Evolutionary conservation across 2,113 vertebrate species (phyloP).

Genomic region (Macroglossus sobrinus): DNA sequence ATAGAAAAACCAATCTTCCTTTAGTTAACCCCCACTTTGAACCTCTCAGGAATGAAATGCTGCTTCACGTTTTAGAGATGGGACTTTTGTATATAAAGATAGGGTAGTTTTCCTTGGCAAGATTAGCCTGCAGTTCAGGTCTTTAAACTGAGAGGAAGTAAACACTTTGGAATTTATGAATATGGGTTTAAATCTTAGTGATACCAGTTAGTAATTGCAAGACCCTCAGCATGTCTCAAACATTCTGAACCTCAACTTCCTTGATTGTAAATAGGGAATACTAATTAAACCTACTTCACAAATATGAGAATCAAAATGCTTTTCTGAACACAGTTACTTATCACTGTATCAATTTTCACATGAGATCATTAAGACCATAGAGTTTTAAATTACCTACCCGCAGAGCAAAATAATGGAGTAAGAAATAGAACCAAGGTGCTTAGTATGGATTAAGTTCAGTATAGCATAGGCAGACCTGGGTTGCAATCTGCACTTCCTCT

Average conservation of each 20-base stretch:
- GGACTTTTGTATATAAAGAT: neutral
- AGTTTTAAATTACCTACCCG: slow-evolving; percentile 2
- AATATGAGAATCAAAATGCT: neutral
- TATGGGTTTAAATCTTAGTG: neutral
- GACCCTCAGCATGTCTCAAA: neutral
- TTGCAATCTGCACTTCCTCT: neutral
- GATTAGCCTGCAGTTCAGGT: neutral
- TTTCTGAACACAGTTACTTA: neutral
- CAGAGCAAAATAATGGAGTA: neutral
- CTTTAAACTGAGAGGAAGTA: neutral
- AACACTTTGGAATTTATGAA: neutral
- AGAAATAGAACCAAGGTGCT: neutral
- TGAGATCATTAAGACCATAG: neutral
- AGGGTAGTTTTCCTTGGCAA: neutral
- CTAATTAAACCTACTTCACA: neutral
- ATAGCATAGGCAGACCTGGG: neutral
- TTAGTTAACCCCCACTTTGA: slow-evolving; percentile 25
- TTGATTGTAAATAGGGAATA: neutral
- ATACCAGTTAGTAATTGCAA: neutral
- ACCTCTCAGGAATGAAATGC: slow-evolving; percentile 10
- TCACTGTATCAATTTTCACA: neutral
- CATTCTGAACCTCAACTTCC: neutral
- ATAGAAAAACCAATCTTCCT: slow-evolving; percentile 8
- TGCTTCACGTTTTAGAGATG: slow-evolving; percentile 31
- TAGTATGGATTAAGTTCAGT: neutral